Evolutionary conservation across 2,797 vertebrate species (phyloP), one percentile per base, ranked within the genome.

Genomic region (Amniataba percoides): DNA sequence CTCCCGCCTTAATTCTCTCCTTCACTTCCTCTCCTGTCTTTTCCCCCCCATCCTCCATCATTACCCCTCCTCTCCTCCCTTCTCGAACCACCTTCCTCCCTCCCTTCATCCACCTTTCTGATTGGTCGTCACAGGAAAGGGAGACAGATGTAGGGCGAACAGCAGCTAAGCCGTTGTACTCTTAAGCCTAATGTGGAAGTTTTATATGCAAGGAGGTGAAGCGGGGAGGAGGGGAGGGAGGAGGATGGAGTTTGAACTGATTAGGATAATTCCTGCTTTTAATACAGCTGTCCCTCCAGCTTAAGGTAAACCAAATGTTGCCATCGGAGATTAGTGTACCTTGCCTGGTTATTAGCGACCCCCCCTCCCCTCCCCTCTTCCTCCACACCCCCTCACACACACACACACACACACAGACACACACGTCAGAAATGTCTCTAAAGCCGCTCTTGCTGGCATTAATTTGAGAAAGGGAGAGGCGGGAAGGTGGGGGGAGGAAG

Each of bases 271-370:
- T 94, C 92, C 92, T 91, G 89, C 87, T 92, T 93, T 93, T 94
- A 92, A 93, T 93, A 94, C 92, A 94, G 92, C 92, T 92, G 92
- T 94, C 92, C 96, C 96, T 97, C 96, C 96, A 97, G 97, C 97
- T 98, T 98, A 99, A 99, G 97, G 97, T 98, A 98, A 98, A 98
- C 97, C 97, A 97, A 99, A 98, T 99, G 97, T 98, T 98, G 97
- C 97, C 97, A 97, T 97, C 88, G 96, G 96, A 99, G 97, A 98
- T 99, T 98, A 98, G 96, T 97, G 97, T 98, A 98, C 97, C 97
- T 98, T 97, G 97, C 85, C 96, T 96, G 96, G 97, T 97, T 98
- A 97, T 97, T 97, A 98, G 96, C 94, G 95, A 96, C 62, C 77
- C 84, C 95, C 94, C 94, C 61, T 34, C 39, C 90, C 83, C 91